Conservation (phyloP, 1,140 invertebrate genomes). For the Meloidogyne hapla region DNA sequence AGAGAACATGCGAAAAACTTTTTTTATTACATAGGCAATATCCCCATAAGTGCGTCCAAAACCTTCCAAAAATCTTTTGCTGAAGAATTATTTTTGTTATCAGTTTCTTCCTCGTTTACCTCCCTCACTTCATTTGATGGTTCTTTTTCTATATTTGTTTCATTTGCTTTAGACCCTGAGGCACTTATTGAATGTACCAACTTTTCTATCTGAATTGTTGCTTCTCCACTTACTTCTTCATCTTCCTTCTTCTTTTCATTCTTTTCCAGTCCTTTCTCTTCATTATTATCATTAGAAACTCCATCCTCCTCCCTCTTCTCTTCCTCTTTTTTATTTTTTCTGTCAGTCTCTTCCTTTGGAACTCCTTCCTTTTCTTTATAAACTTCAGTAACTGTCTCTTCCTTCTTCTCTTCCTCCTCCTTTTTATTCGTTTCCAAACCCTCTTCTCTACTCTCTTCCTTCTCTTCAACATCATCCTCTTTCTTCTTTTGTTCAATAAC, state of each 20-base stretch:
- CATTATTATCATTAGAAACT: no score
- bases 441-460: no score
- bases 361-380: not conserved
- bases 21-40: no score
- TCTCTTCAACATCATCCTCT: no score
- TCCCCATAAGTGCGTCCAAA: no score
- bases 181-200: not conserved
- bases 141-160: not conserved
- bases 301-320: not conserved
- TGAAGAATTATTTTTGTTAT: no score
- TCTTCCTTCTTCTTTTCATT: not conserved
- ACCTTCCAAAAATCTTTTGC: no score
- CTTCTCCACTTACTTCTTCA: not conserved
- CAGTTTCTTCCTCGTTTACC: no score
- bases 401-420: not conserved
- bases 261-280: not conserved
- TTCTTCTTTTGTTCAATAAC: no score
- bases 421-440: no score
- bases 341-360: not conserved
- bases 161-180: not conserved
- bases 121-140: not conserved
- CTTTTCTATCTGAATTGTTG: constrained; percentile 1
- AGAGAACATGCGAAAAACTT: no score
- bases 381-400: not conserved
- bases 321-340: not conserved